phyloP scores from a whole-genome alignment of 30 jellyfish, hydroid and myxozoan genomes.

The Clytia hemisphaerica region DNA sequence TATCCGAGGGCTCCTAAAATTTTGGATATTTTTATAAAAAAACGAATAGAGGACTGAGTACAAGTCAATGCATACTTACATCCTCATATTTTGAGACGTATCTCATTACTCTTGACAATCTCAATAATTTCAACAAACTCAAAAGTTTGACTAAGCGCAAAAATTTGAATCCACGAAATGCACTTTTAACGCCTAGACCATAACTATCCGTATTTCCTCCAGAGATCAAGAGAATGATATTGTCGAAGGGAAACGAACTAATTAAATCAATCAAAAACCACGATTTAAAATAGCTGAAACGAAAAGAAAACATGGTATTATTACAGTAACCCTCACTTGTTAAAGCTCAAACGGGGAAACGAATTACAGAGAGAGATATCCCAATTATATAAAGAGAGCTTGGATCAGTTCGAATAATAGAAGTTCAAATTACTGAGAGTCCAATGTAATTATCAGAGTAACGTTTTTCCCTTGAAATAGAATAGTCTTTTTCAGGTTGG shows the following conservation, averaged over 20 bases:
- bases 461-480: too few species aligned
- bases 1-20: too few species aligned
- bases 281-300: slow-evolving; percentile 57
- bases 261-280: slow-evolving; percentile 82
- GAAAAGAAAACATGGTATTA: background rate
- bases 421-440: too few species aligned
- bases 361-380: background rate
- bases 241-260: slow-evolving; percentile 81
- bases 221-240: slow-evolving; percentile 40
- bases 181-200: slow-evolving; percentile 69
- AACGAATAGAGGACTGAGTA: too few species aligned
- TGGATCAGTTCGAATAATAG: background rate
- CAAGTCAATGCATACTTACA: slow-evolving; percentile 44
- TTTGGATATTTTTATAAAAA: too few species aligned
- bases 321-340: background rate
- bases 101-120: slow-evolving; percentile 69
- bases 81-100: slow-evolving; percentile 76
- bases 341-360: background rate
- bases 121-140: slow-evolving; percentile 53
- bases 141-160: slow-evolving; percentile 71
- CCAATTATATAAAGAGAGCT: background rate
- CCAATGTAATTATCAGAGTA: too few species aligned
- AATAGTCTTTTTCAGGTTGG: too few species aligned
- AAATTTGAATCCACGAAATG: slow-evolving; percentile 79
- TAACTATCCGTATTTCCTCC: slow-evolving; percentile 60